Conservation (phyloP, 2,888 invertebrate genomes). For the Dasypolia templi region DNA sequence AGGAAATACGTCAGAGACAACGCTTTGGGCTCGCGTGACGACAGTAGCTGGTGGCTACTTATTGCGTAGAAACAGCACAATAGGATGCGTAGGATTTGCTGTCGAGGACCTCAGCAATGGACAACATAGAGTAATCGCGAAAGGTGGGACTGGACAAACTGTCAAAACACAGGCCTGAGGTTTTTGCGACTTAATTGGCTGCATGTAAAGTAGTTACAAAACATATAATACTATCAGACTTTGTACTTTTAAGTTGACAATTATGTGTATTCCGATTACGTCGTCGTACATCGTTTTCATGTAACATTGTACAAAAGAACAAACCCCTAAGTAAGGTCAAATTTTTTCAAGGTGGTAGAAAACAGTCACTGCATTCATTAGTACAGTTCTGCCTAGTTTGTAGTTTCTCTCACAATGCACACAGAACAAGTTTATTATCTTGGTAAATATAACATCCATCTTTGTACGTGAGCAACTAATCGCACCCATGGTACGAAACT, state of each 20-base stretch:
- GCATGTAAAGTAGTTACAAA: too few relatives aligned
- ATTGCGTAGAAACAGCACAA: constrained; percentile 11
- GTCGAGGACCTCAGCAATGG: constrained; percentile 10
- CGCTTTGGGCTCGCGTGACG: constrained; percentile 49
- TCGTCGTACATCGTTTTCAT: too few relatives aligned
- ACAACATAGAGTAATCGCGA: neutral
- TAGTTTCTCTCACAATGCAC: neutral
- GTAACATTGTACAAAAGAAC: too few relatives aligned
- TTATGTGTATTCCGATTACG: neutral
- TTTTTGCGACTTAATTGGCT: neutral
- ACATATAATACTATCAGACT: neutral
- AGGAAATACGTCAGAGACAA: constrained; percentile 11
- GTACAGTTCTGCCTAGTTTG: too few relatives aligned
- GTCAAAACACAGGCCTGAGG: neutral
- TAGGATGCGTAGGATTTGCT: constrained; percentile 32
- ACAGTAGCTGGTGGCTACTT: constrained; percentile 26
- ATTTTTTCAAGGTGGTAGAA: too few relatives aligned
- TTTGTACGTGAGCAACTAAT: constrained; percentile 3
- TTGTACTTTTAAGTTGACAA: neutral
- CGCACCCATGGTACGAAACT: constrained; percentile 40
- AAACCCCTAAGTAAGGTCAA: too few relatives aligned
- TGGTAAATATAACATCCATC: neutral
- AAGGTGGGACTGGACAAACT: neutral
- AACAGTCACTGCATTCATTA: too few relatives aligned
- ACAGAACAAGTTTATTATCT: neutral